Conservation (phyloP, 2,113 vertebrate species). For the Sus scrofa region DNA sequence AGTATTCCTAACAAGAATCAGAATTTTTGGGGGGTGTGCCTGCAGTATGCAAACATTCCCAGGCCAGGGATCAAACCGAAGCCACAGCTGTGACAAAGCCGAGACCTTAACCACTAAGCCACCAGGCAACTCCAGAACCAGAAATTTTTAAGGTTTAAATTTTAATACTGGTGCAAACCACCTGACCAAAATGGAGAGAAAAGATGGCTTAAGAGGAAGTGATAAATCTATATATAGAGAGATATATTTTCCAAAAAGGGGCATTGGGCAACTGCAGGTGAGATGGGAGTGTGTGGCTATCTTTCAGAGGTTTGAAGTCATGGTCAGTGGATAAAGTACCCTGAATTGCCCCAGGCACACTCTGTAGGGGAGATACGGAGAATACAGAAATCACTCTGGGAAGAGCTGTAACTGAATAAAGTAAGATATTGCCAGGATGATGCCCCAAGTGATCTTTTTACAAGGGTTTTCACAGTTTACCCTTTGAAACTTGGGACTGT, state of each 20-base stretch:
- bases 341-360: background rate
- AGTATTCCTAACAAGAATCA: background rate
- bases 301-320: background rate
- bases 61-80: too few relatives aligned
- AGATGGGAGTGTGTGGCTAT: background rate
- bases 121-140: background rate
- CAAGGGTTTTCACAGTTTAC: background rate
- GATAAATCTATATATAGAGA: background rate
- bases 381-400: background rate
- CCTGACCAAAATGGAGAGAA: background rate
- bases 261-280: background rate
- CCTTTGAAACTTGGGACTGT: background rate
- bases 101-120: too few relatives aligned
- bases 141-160: slow-evolving; percentile 7
- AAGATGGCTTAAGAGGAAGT: background rate
- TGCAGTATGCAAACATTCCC: too few relatives aligned
- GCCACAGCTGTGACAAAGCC: too few relatives aligned
- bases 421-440: background rate
- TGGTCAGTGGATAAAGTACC: background rate
- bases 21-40: background rate
- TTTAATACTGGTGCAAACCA: background rate
- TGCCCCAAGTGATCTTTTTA: background rate
- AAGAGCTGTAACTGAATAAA: background rate
- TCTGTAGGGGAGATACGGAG: background rate
- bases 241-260: background rate